Percentiles rank a stretch among this genome's conserved stretches.
These are phyloP conservation scores for Enteromius afrohamiltoni DNA, from an alignment of 2,797 vertebrate genomes.

Conservation along the genomic window DNA sequence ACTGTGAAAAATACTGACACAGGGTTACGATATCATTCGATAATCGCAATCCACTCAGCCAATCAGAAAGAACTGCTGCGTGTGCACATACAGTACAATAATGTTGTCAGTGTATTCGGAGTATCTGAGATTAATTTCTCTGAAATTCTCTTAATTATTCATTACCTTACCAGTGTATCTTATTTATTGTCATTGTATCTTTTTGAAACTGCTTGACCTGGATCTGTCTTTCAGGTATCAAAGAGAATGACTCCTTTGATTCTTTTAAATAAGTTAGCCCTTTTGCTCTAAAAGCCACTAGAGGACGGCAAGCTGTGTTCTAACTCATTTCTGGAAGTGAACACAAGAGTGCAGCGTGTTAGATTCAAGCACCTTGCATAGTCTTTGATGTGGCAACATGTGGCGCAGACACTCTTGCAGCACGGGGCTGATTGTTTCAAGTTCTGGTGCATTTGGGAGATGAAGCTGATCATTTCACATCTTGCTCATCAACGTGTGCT, in stretches of 20 bases:
- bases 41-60: too few species aligned
- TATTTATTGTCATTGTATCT: slow-evolving; percentile 23
- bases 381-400: slow-evolving; percentile 61
- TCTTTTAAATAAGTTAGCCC: slow-evolving; percentile 72
- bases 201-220: slow-evolving; percentile 52
- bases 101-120: slow-evolving; percentile 59
- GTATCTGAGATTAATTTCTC: slow-evolving; percentile 40
- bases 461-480: slow-evolving; percentile 49
- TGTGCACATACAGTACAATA: too few species aligned
- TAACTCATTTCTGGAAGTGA: slow-evolving; percentile 14
- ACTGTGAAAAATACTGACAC: neutral
- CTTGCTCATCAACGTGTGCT: slow-evolving; percentile 40
- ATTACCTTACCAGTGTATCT: slow-evolving; percentile 48
- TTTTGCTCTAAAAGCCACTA: slow-evolving; percentile 59
- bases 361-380: slow-evolving; percentile 8
- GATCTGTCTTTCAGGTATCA: slow-evolving; percentile 69
- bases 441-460: slow-evolving; percentile 52
- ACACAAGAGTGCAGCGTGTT: slow-evolving; percentile 2
- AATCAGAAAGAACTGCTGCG: neutral
- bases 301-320: slow-evolving; percentile 61
- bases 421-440: slow-evolving; percentile 60
- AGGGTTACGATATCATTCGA: too few species aligned
- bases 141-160: slow-evolving; percentile 45
- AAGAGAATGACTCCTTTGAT: slow-evolving; percentile 65
- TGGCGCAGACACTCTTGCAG: slow-evolving; percentile 37